Evolutionary conservation across 1,140 invertebrate genomes (phyloP), one percentile per base, ranked within the genome.

Genomic region (Cydia amplana): DNA sequence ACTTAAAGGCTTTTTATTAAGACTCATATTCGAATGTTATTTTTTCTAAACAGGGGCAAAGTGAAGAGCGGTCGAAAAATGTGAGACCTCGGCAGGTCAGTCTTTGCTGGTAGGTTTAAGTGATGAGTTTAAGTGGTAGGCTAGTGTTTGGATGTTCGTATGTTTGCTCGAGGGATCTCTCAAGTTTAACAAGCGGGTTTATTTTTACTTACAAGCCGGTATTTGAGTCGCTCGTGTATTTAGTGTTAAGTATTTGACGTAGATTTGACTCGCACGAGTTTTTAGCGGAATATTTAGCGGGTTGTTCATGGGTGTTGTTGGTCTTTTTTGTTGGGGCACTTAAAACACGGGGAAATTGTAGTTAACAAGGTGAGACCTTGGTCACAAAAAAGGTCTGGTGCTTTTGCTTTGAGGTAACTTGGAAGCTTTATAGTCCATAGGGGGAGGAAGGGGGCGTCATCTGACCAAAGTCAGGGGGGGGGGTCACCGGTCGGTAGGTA

Each of bases 141-240:
- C 80, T 81, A 82, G 80, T 87, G 87, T 90, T 90, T 87, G 83
- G 85, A 90, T 91, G 87, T 91, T 91, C 90, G 88, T 86, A 82
- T 88, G 86, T 91, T 91, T 91, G 83, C 80, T 84, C 86, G 89
- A 77, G 75, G 79, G 80, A 77, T 86, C 86, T 84, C 78, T 87
- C 80, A 80, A 80, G 81, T 83, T 82, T 91, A 90, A 89, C 84
- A 88, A 92, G 75, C 23, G 49, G 23, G 74, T 75, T 75, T 75
- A 63, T 75, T 75, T 75, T 75, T 70, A 70, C 65, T 70, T 36
- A 18, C 65, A 70, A 36, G 28, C 64, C 65, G 28, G 12, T 40
- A 9, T 70, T 70, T 70, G 32, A 70, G 28, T 70, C 65, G 65
- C 18, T 40, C 65, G 65, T 70, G 65, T 70, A 18, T 70, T 70